phyloP scores from a whole-genome alignment of 2,113 vertebrate genomes.

The Dermatemys mawii region DNA sequence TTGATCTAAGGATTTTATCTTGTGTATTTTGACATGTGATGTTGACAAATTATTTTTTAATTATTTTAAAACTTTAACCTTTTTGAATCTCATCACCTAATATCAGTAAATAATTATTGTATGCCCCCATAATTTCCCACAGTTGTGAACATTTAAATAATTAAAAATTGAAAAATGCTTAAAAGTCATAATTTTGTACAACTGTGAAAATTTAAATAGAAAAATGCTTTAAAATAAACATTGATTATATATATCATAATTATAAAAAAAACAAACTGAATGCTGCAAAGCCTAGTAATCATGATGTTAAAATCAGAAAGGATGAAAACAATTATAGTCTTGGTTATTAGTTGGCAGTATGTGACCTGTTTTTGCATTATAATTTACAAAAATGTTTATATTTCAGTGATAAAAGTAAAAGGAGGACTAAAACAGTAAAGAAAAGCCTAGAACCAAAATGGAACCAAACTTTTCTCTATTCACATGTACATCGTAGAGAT shows the following conservation, averaged over 20 bases:
- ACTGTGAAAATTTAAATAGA: background rate
- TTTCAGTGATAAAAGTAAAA: conserved; percentile 97
- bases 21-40: background rate
- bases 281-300: background rate
- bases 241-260: background rate
- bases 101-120: background rate
- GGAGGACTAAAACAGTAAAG: conserved; percentile 98
- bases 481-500: conserved; percentile 96
- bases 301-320: background rate
- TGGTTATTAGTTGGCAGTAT: conserved; percentile 20
- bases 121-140: background rate
- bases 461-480: conserved; percentile 98
- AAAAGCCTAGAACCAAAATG: conserved; percentile 96
- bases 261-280: background rate
- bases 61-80: background rate
- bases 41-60: background rate
- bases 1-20: background rate
- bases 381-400: conserved; percentile 52
- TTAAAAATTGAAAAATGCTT: background rate
- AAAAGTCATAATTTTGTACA: background rate
- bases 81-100: background rate
- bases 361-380: conserved; percentile 29
- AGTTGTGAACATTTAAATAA: background rate
- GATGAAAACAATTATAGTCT: background rate
- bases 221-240: background rate